phyloP scores from a whole-genome alignment of 2,888 invertebrate species.

The Tipula confusa region DNA sequence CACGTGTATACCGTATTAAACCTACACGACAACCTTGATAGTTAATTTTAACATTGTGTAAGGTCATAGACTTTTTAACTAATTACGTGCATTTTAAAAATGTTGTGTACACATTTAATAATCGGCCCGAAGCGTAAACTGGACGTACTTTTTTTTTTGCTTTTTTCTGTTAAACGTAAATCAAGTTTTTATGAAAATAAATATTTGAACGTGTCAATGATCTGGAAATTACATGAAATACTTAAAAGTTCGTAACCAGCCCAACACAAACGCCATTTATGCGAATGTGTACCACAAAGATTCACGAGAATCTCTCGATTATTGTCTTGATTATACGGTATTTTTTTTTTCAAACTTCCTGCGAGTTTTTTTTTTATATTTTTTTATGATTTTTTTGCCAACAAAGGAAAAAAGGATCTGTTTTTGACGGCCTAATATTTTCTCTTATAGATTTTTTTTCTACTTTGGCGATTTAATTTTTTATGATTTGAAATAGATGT shows the following conservation, averaged over 20 bases:
- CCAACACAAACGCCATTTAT: not conserved
- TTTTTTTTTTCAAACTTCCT: not conserved
- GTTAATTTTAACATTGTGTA: not conserved
- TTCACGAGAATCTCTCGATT: not conserved
- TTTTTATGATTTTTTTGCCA: conserved; percentile 3
- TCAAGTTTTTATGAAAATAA: not conserved
- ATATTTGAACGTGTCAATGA: not conserved
- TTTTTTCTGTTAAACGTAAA: too few relatives aligned
- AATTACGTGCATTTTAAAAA: not conserved
- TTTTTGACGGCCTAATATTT: conserved; percentile 12
- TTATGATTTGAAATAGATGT: conserved; percentile 25
- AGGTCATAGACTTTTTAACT: not conserved
- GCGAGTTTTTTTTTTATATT: not conserved
- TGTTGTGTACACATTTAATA: not conserved
- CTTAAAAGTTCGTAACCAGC: not conserved
- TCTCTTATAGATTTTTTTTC: conserved; percentile 12
- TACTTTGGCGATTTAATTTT: conserved; percentile 25
- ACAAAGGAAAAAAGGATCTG: conserved; percentile 21
- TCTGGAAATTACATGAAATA: not conserved
- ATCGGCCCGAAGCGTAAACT: not conserved
- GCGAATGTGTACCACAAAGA: not conserved
- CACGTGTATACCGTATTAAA: too few relatives aligned
- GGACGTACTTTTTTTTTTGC: not conserved
- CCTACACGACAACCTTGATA: not conserved
- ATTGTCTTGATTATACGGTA: not conserved